Conservation (phyloP, 2,113 vertebrate species). For the Columba janthina region DNA sequence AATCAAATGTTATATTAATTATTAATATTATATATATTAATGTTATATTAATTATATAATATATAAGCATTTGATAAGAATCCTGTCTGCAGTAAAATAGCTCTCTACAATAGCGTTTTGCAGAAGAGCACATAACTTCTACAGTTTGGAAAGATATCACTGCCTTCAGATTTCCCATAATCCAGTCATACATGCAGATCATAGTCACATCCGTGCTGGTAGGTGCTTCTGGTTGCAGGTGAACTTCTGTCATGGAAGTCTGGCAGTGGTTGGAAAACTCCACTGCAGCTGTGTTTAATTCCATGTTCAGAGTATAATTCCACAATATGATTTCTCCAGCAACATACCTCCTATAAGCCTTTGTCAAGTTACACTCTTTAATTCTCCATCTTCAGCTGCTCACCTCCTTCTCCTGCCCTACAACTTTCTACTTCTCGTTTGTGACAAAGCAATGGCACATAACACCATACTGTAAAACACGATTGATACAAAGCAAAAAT, state of each 20-base stretch:
- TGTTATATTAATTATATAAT: neutral
- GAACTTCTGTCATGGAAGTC: neutral
- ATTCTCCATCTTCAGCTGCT: neutral
- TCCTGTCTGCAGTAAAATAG: neutral
- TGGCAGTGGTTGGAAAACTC: neutral
- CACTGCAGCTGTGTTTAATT: neutral
- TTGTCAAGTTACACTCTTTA: neutral
- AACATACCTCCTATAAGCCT: neutral
- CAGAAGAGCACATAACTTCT: neutral
- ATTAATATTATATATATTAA: too few relatives aligned
- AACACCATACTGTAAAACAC: neutral
- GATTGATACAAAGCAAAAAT: neutral
- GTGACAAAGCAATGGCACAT: accelerated
- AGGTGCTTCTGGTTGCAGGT: neutral
- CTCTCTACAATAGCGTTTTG: neutral
- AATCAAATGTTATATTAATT: neutral
- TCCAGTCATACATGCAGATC: neutral
- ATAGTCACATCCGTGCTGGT: neutral
- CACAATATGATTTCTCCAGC: neutral
- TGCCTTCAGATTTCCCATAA: neutral
- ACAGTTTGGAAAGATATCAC: neutral
- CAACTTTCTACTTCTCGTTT: neutral
- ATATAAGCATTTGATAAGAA: neutral
- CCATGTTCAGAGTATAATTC: neutral
- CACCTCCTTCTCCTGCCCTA: neutral